Conservation (phyloP, 2,888 invertebrate species). For the Lymantria monacha region DNA sequence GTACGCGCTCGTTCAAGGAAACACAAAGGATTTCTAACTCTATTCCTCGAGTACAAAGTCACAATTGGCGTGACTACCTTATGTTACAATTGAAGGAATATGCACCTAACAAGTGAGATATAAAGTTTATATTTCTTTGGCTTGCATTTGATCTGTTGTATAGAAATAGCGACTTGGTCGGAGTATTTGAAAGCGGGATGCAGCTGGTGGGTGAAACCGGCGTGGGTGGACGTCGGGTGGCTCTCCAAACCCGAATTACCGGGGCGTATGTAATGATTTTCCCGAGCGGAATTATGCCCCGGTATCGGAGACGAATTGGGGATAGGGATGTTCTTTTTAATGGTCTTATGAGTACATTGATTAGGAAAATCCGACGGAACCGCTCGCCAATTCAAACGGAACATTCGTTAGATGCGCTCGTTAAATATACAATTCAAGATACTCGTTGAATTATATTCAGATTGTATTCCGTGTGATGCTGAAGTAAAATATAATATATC, state of each 20-base stretch:
- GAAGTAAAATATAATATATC: no score
- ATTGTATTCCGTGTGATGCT: no score
- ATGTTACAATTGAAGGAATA: constrained; percentile 30
- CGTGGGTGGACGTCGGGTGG: constrained; percentile 45
- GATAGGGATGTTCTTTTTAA: constrained; percentile 52
- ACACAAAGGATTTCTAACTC: constrained; percentile 69
- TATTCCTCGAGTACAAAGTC: constrained; percentile 63
- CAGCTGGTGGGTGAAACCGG: constrained; percentile 59
- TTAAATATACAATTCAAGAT: background rate
- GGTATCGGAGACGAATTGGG: constrained; percentile 70
- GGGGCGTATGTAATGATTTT: constrained; percentile 81
- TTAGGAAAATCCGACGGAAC: constrained; percentile 41
- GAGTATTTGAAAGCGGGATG: constrained; percentile 81
- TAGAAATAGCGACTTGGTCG: constrained; percentile 63
- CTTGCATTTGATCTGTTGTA: constrained; percentile 42
- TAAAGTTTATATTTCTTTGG: constrained; percentile 59
- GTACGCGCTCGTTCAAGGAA: constrained; percentile 44
- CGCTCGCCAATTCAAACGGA: constrained; percentile 24
- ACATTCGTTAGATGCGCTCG: constrained; percentile 9
- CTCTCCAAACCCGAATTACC: constrained; percentile 80
- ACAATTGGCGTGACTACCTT: constrained; percentile 57
- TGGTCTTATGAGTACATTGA: constrained; percentile 44
- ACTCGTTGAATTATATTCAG: no score
- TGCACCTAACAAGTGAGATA: constrained; percentile 40
- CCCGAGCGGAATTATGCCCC: constrained; percentile 76